Conservation (phyloP, 2,797 vertebrate genomes). For the Nannoperca obscura region DNA sequence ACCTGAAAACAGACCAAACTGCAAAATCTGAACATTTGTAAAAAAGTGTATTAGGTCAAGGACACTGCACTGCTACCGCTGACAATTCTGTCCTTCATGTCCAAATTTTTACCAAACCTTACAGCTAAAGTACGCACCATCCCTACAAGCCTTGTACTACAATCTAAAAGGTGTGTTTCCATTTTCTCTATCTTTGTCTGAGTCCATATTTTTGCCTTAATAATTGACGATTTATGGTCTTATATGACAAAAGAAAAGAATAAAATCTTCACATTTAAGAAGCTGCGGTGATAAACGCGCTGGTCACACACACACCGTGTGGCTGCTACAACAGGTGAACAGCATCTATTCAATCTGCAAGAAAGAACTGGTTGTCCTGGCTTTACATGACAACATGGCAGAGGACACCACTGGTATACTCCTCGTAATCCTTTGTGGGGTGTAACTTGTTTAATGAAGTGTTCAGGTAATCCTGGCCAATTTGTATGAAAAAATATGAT, state of each 20-base stretch:
- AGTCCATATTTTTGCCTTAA: neutral
- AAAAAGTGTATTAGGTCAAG: neutral
- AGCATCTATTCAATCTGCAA: conserved; percentile 16
- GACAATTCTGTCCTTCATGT: neutral
- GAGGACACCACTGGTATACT: neutral
- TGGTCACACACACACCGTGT: conserved; percentile 18
- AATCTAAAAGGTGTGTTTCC: neutral
- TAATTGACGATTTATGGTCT: too few species aligned
- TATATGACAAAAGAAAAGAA: too few species aligned
- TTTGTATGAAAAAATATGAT: neutral
- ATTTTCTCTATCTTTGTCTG: neutral
- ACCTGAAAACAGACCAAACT: neutral
- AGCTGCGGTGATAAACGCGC: conserved; percentile 2
- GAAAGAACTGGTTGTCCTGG: neutral
- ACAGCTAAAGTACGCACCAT: neutral
- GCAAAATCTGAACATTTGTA: neutral
- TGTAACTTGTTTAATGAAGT: neutral
- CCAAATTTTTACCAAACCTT: neutral
- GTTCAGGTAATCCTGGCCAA: neutral
- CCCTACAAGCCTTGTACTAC: neutral
- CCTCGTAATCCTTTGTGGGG: neutral
- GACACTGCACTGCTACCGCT: neutral
- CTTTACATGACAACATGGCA: conserved; percentile 11
- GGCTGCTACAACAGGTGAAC: conserved; percentile 7
- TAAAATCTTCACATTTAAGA: too few species aligned